These are phyloP conservation scores for Murina feae DNA, from an alignment of 2,113 vertebrate genomes.

Conservation along the genomic window DNA sequence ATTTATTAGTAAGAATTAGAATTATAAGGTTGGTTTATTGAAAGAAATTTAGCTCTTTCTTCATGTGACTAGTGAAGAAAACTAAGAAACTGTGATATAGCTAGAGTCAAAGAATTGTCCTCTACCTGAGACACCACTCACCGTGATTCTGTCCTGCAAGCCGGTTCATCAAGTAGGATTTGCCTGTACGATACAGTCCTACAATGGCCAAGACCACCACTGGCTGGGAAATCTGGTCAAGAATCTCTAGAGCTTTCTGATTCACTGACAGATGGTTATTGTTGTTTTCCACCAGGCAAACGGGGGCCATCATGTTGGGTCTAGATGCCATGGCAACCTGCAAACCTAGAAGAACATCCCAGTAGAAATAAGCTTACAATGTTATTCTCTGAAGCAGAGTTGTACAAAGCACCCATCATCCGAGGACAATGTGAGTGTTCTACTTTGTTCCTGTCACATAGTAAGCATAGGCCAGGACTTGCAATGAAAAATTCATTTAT, in stretches of 20 bases:
- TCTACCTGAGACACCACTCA: neutral
- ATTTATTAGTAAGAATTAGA: neutral
- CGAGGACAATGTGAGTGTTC: neutral
- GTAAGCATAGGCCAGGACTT: neutral
- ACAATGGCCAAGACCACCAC: conserved; percentile 51
- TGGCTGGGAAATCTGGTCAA: conserved; percentile 34
- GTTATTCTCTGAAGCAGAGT: neutral
- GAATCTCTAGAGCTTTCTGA: neutral
- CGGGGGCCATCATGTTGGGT: neutral
- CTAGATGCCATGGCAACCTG: neutral
- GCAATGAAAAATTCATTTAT: neutral
- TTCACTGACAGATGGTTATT: conserved; percentile 34
- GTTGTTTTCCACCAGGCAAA: conserved; percentile 54
- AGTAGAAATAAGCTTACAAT: neutral
- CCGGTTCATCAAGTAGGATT: conserved; percentile 56
- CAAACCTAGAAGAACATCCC: neutral
- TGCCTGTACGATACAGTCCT: conserved; percentile 33
- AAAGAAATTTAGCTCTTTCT: neutral
- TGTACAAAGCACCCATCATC: neutral
- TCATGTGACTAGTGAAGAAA: neutral
- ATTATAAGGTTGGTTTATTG: neutral
- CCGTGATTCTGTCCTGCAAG: conserved; percentile 12
- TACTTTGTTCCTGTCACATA: neutral
- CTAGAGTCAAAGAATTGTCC: neutral
- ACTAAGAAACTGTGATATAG: neutral